Evolutionary conservation across 2,113 vertebrate species (phyloP).

Genomic region (Oceanodroma tethys): DNA sequence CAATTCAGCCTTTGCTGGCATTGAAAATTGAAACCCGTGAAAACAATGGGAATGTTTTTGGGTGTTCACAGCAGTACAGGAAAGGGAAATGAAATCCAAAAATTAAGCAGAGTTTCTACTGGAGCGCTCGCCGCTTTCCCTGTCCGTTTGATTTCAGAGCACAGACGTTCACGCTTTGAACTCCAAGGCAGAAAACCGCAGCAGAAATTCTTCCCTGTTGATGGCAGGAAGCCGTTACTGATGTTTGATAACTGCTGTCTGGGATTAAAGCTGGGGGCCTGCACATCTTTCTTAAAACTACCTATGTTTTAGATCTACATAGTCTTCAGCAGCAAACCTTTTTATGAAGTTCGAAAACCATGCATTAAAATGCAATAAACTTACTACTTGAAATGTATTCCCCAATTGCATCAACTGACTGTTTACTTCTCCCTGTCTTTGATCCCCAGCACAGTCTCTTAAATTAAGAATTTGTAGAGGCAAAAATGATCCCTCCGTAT

Average conservation of each 20-base stretch:
- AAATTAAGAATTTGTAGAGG: not conserved
- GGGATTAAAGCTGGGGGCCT: not conserved
- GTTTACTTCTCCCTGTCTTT: not conserved
- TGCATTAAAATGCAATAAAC: not conserved
- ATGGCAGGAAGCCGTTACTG: not conserved
- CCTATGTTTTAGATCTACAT: not conserved
- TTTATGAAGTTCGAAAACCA: not conserved
- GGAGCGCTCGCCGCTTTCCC: not conserved
- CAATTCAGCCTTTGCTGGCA: not conserved
- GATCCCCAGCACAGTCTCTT: not conserved
- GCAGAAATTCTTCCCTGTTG: not conserved
- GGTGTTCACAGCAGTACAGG: not conserved
- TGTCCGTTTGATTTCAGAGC: rapidly evolving
- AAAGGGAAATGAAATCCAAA: not conserved
- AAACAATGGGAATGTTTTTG: not conserved
- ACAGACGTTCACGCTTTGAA: not conserved
- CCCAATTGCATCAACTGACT: not conserved
- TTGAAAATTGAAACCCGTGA: not conserved
- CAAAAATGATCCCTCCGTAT: not conserved
- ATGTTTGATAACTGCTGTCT: not conserved
- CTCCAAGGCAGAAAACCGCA: not conserved
- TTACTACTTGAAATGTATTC: not conserved
- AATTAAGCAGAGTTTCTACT: not conserved
- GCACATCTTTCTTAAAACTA: not conserved
- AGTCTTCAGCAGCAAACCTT: not conserved